These are phyloP conservation scores for Nematopogon swammerdamellus DNA, from an alignment of 2,888 invertebrate species.

Conservation along the genomic window DNA sequence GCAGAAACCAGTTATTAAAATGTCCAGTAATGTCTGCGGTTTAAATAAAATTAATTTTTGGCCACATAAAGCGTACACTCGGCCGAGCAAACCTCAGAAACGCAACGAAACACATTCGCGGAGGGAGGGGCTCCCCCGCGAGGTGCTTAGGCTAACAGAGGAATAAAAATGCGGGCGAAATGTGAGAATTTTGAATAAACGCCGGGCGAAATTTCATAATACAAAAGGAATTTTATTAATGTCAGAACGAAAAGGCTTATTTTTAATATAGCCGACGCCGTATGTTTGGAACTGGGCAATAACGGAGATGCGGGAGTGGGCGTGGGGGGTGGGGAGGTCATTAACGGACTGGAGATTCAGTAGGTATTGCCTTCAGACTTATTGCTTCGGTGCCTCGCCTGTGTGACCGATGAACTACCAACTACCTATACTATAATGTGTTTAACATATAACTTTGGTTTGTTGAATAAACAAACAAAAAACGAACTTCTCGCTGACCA, in stretches of 20 bases:
- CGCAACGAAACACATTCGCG: background rate
- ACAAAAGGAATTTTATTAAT: background rate
- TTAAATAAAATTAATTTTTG: background rate
- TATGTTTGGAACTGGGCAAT: background rate
- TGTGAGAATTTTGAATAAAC: background rate
- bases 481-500: too few relatives aligned
- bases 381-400: too few relatives aligned
- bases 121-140: background rate
- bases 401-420: too few relatives aligned
- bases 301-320: background rate
- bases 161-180: background rate
- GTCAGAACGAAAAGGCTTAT: background rate
- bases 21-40: background rate
- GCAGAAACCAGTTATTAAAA: too few relatives aligned
- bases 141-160: background rate
- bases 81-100: background rate
- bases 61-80: background rate
- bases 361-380: background rate
- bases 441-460: too few relatives aligned
- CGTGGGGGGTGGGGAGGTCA: background rate
- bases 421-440: too few relatives aligned
- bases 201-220: background rate
- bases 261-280: background rate
- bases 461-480: too few relatives aligned
- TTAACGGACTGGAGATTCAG: background rate